Evolutionary conservation across 37 sponge, comb jelly and placozoan genomes (phyloP).

Genomic region (Beroe ovata): DNA sequence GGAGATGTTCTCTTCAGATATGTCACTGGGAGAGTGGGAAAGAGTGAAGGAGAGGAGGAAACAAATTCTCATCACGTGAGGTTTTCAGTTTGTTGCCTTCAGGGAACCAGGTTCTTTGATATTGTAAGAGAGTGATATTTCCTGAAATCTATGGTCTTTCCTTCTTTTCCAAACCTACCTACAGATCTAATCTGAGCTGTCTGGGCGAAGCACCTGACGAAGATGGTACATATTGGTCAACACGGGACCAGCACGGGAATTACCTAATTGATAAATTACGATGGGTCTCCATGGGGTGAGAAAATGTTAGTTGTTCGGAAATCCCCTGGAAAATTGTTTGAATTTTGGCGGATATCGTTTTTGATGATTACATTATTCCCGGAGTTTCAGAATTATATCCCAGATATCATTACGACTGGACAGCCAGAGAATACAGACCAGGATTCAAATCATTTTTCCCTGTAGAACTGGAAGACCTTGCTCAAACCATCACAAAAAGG

Average conservation of each 20-base stretch:
- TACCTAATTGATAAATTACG: slow-evolving; percentile 38
- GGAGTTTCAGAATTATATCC: too few relatives aligned
- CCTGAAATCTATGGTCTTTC: not conserved
- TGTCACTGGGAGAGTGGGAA: not conserved
- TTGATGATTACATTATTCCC: too few relatives aligned
- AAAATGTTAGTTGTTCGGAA: too few relatives aligned
- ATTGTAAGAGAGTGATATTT: too few relatives aligned
- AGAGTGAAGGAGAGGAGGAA: not conserved
- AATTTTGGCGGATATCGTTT: too few relatives aligned
- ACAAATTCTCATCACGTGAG: not conserved
- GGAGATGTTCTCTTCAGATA: not conserved
- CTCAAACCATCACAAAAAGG: not conserved
- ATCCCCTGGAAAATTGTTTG: too few relatives aligned
- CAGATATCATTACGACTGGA: slow-evolving; percentile 63
- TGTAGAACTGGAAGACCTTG: not conserved
- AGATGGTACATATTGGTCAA: not conserved
- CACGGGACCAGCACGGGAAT: not conserved
- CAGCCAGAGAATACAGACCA: not conserved
- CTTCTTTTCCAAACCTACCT: not conserved
- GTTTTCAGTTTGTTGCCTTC: too few relatives aligned
- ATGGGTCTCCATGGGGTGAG: slow-evolving; percentile 40
- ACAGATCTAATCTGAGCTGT: slow-evolving; percentile 44
- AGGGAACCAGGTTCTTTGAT: too few relatives aligned
- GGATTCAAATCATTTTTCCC: slow-evolving; percentile 3
- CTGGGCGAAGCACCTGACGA: not conserved